Conservation (phyloP, 2,797 vertebrate species). For the Kryptopterus vitreolus region DNA sequence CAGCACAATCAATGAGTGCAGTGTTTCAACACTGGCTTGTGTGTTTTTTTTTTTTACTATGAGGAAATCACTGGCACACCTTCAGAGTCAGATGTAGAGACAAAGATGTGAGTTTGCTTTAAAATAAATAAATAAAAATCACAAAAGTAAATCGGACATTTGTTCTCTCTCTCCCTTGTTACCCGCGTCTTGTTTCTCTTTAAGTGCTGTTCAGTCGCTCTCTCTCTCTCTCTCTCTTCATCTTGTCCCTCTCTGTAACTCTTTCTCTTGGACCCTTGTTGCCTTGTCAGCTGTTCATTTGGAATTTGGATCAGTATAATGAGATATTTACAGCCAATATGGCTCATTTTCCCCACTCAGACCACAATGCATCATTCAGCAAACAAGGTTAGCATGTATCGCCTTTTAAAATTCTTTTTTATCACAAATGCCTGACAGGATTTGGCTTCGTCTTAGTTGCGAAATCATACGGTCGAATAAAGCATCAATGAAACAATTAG, state of each 20-base stretch:
- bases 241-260: neutral
- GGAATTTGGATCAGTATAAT: neutral
- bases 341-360: neutral
- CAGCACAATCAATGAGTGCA: slow-evolving; percentile 6
- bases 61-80: slow-evolving; percentile 10
- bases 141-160: slow-evolving; percentile 40
- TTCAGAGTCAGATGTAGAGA: slow-evolving; percentile 39
- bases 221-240: neutral
- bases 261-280: neutral
- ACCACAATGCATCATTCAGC: too few relatives aligned
- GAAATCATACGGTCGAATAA: too few relatives aligned
- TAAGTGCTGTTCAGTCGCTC: neutral
- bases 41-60: neutral
- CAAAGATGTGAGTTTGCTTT: slow-evolving; percentile 41
- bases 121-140: too few relatives aligned
- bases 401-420: too few relatives aligned
- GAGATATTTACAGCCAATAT: neutral
- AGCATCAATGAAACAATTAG: too few relatives aligned
- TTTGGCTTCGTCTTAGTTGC: too few relatives aligned
- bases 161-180: slow-evolving; percentile 17
- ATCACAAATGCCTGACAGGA: too few relatives aligned
- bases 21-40: neutral
- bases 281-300: neutral
- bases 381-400: neutral
- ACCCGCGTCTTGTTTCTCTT: neutral